These are phyloP conservation scores for Acleris literana DNA, from an alignment of 2,888 invertebrate genomes.

Conservation along the genomic window DNA sequence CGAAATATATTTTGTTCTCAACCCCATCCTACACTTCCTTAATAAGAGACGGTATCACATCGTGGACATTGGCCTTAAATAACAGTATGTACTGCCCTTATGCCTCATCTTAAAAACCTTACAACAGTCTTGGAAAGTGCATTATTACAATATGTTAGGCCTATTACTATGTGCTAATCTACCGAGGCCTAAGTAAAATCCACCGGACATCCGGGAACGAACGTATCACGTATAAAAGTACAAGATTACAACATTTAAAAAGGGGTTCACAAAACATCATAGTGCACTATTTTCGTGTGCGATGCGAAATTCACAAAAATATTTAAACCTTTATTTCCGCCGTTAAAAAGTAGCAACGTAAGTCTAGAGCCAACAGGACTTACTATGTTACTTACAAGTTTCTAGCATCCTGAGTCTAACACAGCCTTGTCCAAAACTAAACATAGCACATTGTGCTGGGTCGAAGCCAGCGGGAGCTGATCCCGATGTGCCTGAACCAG, in stretches of 20 bases:
- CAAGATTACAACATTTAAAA: constrained; percentile 36
- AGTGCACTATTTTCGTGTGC: constrained; percentile 33
- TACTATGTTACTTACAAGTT: not conserved
- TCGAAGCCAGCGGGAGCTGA: constrained; percentile 19
- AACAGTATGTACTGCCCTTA: not conserved
- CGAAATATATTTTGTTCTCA: too few species aligned
- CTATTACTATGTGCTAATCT: constrained; percentile 34
- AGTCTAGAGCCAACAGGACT: not conserved
- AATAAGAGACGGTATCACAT: not conserved
- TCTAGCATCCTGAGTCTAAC: constrained; percentile 20
- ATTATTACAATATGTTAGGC: constrained; percentile 33
- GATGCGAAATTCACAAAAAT: constrained; percentile 22
- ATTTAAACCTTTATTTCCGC: constrained; percentile 5
- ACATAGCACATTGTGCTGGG: constrained; percentile 23
- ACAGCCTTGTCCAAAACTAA: constrained; percentile 25
- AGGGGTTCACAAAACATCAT: constrained; percentile 24
- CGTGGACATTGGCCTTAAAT: constrained; percentile 1
- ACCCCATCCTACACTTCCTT: not conserved
- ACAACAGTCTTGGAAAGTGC: constrained; percentile 35
- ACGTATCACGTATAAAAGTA: constrained; percentile 34
- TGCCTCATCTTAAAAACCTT: constrained; percentile 10
- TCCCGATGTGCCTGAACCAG: constrained; percentile 17
- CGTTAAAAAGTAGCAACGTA: constrained; percentile 1
- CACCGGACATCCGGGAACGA: constrained; percentile 24
- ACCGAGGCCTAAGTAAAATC: constrained; percentile 31